Evolutionary conservation across 2,113 vertebrate species (phyloP).

Genomic region (Vombatus ursinus): DNA sequence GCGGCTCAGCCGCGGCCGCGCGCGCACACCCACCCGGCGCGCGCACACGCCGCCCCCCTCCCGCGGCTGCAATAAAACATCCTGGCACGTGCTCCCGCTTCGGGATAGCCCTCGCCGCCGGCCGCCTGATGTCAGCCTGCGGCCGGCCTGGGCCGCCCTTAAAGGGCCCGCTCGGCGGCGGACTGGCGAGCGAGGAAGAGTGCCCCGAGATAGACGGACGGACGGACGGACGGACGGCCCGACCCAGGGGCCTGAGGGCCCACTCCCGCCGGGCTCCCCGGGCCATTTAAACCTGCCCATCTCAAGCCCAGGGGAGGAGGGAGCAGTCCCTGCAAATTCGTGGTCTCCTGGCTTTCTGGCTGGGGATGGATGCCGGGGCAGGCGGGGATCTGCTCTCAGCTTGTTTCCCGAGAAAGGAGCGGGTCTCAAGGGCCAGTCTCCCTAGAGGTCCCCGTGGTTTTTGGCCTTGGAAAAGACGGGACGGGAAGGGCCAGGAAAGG

Average conservation of each 20-base stretch:
- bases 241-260: constrained; percentile 56
- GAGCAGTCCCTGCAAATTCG: too few relatives aligned
- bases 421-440: neutral
- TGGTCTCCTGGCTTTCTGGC: fast-evolving
- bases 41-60: constrained; percentile 69
- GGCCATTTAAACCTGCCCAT: too few relatives aligned
- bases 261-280: neutral
- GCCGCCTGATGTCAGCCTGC: constrained; percentile 89
- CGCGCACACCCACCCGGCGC: constrained; percentile 65
- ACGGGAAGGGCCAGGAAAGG: neutral
- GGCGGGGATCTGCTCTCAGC: neutral
- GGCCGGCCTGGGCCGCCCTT: constrained; percentile 80
- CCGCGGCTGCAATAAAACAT: constrained; percentile 86
- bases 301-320: neutral
- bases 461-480: neutral
- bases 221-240: too few relatives aligned
- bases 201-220: too few relatives aligned
- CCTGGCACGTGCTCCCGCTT: constrained; percentile 95
- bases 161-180: constrained; percentile 62
- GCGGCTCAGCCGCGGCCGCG: constrained; percentile 49
- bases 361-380: fast-evolving
- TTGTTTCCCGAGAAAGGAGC: constrained; percentile 61
- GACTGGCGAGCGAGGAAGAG: too few relatives aligned
- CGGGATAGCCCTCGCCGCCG: constrained; percentile 84
- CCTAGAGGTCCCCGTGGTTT: neutral